Evolutionary conservation across 2,113 vertebrate species (phyloP).

Genomic region (Cromileptes altivelis): DNA sequence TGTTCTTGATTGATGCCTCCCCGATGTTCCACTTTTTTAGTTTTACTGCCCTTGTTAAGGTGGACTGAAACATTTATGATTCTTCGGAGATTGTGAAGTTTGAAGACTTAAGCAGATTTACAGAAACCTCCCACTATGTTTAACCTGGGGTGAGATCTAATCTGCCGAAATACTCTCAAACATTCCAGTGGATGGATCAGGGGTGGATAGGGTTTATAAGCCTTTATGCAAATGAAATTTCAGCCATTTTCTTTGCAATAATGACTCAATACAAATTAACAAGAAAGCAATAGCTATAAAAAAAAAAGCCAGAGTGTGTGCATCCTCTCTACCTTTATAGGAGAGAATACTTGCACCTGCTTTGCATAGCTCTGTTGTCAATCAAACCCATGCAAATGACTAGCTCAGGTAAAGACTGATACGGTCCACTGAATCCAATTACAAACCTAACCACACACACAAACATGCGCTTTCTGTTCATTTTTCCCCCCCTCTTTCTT

Average conservation of each 20-base stretch:
- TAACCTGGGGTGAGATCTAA: conserved; percentile 5
- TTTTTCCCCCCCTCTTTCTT: not conserved
- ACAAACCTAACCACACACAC: conserved; percentile 74
- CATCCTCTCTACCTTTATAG: conserved; percentile 19
- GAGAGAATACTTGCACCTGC: conserved; percentile 45
- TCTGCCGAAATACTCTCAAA: conserved; percentile 5
- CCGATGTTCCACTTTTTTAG: not conserved
- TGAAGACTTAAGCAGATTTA: conserved; percentile 24
- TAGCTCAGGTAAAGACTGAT: conserved; percentile 74
- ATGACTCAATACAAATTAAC: conserved; percentile 57
- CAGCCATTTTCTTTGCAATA: conserved; percentile 40
- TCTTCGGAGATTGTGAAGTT: not conserved
- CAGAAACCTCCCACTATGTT: conserved; percentile 6
- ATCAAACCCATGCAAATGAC: conserved; percentile 76
- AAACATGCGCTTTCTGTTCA: conserved; percentile 53
- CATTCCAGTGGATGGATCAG: not conserved
- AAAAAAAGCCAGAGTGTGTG: conserved; percentile 18
- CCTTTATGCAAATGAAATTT: conserved; percentile 34
- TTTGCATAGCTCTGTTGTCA: conserved; percentile 74
- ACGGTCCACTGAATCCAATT: conserved; percentile 79
- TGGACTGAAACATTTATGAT: not conserved
- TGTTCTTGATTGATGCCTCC: not conserved
- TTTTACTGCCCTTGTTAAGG: conserved; percentile 9
- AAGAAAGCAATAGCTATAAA: conserved; percentile 43
- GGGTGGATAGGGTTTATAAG: conserved; percentile 1